Conservation (phyloP, 2,113 vertebrate species). For the Athene noctua region DNA sequence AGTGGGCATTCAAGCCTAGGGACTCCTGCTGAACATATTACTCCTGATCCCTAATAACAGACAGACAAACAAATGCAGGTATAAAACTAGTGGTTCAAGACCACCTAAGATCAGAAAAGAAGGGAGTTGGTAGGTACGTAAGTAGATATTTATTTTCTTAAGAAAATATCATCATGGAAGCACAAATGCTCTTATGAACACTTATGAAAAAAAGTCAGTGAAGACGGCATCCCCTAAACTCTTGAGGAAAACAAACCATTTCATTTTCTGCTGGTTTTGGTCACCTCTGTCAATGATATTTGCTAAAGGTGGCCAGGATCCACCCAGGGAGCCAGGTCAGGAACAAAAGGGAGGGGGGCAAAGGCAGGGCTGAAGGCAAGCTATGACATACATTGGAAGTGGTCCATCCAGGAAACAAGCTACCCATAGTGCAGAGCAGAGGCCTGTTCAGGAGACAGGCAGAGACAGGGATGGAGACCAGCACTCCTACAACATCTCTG, state of each 20-base stretch:
- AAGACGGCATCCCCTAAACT: neutral
- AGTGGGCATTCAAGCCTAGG: neutral
- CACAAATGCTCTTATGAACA: neutral
- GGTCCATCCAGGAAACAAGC: neutral
- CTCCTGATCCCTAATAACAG: neutral
- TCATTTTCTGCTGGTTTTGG: neutral
- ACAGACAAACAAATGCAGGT: neutral
- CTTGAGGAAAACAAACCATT: neutral
- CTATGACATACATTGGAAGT: neutral
- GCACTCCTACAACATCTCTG: neutral
- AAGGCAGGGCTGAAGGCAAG: neutral
- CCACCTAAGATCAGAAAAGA: neutral
- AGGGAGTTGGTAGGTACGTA: neutral
- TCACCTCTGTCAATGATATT: neutral
- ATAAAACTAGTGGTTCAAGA: neutral
- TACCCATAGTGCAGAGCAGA: neutral
- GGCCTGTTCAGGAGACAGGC: neutral
- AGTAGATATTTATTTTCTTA: neutral
- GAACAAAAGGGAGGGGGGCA: neutral
- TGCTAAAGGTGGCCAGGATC: neutral
- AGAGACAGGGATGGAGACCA: neutral
- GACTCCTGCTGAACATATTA: neutral
- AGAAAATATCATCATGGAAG: neutral
- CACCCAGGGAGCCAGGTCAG: neutral
- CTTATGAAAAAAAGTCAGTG: neutral